Base-by-base conservation (phyloP, 2,113 vertebrate species). In the Epinephelus moara region DNA sequence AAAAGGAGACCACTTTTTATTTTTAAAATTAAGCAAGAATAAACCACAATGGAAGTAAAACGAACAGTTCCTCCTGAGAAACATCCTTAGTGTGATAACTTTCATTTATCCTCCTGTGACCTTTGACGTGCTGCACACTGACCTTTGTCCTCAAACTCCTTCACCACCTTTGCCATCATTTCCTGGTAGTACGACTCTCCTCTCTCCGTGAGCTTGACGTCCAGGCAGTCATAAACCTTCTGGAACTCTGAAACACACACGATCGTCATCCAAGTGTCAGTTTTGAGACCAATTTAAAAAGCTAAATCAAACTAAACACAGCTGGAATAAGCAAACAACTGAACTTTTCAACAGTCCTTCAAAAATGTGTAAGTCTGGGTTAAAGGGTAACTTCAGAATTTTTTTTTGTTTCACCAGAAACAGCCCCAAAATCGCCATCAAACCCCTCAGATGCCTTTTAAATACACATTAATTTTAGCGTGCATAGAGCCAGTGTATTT, bases 141-240 rank as follows among this genome's bases (percentile, higher is more conserved):
- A 94, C 94, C 91, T 92, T 52, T 86, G 0, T 75, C 69, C n/a
- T 93, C 91, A 80, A 98, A 96, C 90, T 98, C 97, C 87, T 97
- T 96, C 64, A 99, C 97, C 21, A 99, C 88, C 8, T 91, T 88
- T 2, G 90, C 90, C 98, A 99, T 99, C 94, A 92, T 93, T 6
- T 97, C 95, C 18, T 99, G 98, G 92, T 99, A 99, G 94, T 84
- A 99, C 0, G 98, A 99, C 87, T 99, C 98, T 10, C 98, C 98
- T 86, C 98, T 93, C 80, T 99, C 98, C 21, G 94, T 70, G 69
- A 99, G 75, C 7, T 87, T 75, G 67, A 99, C 64, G 59, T 97
- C 97, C 95, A 99, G 89, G 85, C 95, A 97, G 66, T 95, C 89
- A 74, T 99, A 99, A 84, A 99, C 96, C 91, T 94, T 99, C 94